Base-by-base conservation (phyloP, 2,888 invertebrate genomes). In the Anthoptus insignis region DNA sequence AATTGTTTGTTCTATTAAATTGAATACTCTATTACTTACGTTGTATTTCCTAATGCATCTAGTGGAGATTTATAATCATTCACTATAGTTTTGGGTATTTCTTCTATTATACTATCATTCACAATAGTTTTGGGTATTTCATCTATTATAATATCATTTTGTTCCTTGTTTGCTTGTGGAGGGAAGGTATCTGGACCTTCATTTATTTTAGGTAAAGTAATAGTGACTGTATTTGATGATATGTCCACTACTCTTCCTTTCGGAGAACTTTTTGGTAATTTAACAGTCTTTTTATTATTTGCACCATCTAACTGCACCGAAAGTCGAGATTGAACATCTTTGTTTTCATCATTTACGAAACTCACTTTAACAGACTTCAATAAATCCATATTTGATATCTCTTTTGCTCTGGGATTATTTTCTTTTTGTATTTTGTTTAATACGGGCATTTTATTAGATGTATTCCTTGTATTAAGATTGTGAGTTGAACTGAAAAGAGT, bases 11-110 rank as follows among this genome's bases (percentile, higher is more conserved):
- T n/a, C n/a, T n/a, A n/a, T n/a, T n/a, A n/a, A n/a, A n/a, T n/a
- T n/a, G n/a, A n/a, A n/a, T n/a, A n/a, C n/a, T 19, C 7, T 50
- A 71, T 47, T 50, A 86, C 89, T 90, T 86, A 90, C 90, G 77
- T 81, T 58, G 77, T 81, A 58, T 72, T 73, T 63, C 79, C 82
- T 73, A 92, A 82, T 21, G 91, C 84, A 67, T 87, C 86, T 29
- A 93, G 73, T 24, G 93, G 93, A 7, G 93, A 93, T 78, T 80
- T 82, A 68, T 93, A 93, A 74, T 93, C 92, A 69, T 84, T 79
- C 1, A 71, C 59, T n/a, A 72, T 74, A 5, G 64, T 70, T 19
- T 52, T 70, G 16, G 52, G 70, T n/a, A 19, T 68, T 24, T 57
- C 45, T 53, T 69, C 68, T 61, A 56, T 45, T 21, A 29, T 24